Base-by-base conservation (phyloP, 64 coral and sea anemone species). In the Stichodactyla mertensii region DNA sequence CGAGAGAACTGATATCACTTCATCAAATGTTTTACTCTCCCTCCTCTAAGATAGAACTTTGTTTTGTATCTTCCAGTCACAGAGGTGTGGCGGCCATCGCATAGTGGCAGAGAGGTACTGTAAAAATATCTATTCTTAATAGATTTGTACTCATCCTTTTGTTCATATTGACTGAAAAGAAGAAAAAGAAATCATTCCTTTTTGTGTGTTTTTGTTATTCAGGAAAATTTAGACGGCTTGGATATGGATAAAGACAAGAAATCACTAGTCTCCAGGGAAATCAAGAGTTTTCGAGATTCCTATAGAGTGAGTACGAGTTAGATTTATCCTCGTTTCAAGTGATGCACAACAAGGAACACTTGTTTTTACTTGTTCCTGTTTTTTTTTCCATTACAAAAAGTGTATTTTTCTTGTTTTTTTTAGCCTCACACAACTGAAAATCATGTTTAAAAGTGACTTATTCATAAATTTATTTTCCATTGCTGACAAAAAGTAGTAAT, bases 171-270 rank as follows among this genome's bases (percentile, higher is more conserved):
- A 15, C 18, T 15, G 13, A 16, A 61, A 61, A 61, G 14, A 15
- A 61, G 4, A 61, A 61, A 10, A 4, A 15, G 19, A 16, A 16
- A 66, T 18, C 8, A 66, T n/a, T 66, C 23, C 62, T 10, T 31
- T 74, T 1, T 13, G 8, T 28, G 24, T 12, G 11, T 53, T 82
- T 82, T n/a, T n/a, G n/a, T 55, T 23, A 52, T 82, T 52, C 85
- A 97, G 94, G 92, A 97, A 91, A 97, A 97, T 83, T 23, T 97
- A 66, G 95, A 97, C 57, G 95, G 95, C 0, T 79, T 97, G 61
- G 95, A 97, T 83, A 97, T 97, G 95, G 95, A 97, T 45, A 84
- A 88, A 60, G 86, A 62, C 55, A 97, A 97, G 62, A 97, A 97
- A 56, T 93, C 91, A 67, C 87, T 97, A 84, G 95, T 97, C 4